Base-by-base conservation (phyloP, 2,888 invertebrate genomes). In the Chrysotoxum bicinctum region DNA sequence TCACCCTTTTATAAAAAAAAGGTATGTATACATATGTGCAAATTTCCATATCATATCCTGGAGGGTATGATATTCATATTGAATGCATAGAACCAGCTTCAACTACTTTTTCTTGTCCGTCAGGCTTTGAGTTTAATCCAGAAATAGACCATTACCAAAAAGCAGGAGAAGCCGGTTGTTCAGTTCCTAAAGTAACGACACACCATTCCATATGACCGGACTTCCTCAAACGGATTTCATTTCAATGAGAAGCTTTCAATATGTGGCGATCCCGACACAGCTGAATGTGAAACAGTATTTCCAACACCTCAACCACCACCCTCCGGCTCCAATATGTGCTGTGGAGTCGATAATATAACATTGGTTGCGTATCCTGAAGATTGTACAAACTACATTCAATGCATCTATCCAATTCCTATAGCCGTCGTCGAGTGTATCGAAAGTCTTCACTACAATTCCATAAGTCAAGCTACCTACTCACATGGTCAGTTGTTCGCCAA, bases 71-170 rank as follows among this genome's bases (percentile, higher is more conserved):
- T 2, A 89, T 90, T 23, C 90, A 89, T 45, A 88, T 90, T 4
- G 68, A 87, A 0, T 90, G 90, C 58, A 82, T 68, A 0, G 76
- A 81, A 16, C 89, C 90, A 0, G 91, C 91, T 35, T 88, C 88
- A 62, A 91, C 90, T 82, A 92, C 93, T 48, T 94, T 93, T 73
- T 94, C 94, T 12, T 93, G 93, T 54, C 93, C 93, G 12, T 92
- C 92, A 0, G 93, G 93, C 21, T 92, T 93, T 23, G 93, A 93
- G n/a, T 94, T 90, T 26, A 90, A 87, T 66, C 87, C 87, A 4
- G 45, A 77, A 2, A 12, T 69, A 7, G 76, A 88, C 37, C 75
- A 80, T 14, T 91, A 91, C 45, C 89, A 89, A 7, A 62, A 76
- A 23, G 88, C 88, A 50, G 79, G 86, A n/a, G 56, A 85, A 4